phyloP scores from a whole-genome alignment of 2,888 invertebrate species.

The Dicycla oo region DNA sequence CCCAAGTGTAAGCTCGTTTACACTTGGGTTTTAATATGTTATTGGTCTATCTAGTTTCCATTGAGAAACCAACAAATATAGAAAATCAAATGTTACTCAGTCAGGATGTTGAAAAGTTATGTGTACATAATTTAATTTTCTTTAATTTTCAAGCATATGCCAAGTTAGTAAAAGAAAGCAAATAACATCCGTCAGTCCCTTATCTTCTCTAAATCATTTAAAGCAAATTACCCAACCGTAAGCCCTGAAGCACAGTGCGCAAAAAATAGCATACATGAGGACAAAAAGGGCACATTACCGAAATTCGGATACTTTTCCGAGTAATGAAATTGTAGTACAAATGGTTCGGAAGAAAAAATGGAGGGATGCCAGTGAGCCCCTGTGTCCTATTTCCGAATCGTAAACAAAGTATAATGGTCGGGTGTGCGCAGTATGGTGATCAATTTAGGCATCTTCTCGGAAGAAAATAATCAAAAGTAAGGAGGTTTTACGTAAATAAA shows the following conservation, averaged over 20 bases:
- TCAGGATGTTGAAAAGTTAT: not conserved
- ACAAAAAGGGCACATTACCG: constrained; percentile 53
- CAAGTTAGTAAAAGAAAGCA: constrained; percentile 1
- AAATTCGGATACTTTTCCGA: constrained; percentile 62
- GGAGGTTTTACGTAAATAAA: constrained; percentile 42
- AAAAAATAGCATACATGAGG: constrained; percentile 58
- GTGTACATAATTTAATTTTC: not conserved
- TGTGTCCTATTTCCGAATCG: constrained; percentile 65
- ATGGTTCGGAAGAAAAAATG: constrained; percentile 62
- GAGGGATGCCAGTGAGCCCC: constrained; percentile 44
- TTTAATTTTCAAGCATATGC: too few relatives aligned
- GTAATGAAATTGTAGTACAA: constrained; percentile 70
- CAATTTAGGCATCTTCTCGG: constrained; percentile 40
- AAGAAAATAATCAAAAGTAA: constrained; percentile 44
- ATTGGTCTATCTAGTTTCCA: fast-evolving
- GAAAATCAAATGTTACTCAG: not conserved
- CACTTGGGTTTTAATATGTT: too few relatives aligned
- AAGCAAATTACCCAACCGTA: constrained; percentile 45
- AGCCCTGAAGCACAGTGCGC: constrained; percentile 41
- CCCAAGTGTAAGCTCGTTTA: too few relatives aligned
- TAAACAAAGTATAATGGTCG: constrained; percentile 67
- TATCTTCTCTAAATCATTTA: constrained; percentile 36
- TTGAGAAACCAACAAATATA: not conserved
- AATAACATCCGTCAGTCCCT: constrained; percentile 14
- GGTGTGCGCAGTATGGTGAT: constrained; percentile 57